phyloP scores from a whole-genome alignment of 1,140 invertebrate genomes.

The Drosophila navojoa region DNA sequence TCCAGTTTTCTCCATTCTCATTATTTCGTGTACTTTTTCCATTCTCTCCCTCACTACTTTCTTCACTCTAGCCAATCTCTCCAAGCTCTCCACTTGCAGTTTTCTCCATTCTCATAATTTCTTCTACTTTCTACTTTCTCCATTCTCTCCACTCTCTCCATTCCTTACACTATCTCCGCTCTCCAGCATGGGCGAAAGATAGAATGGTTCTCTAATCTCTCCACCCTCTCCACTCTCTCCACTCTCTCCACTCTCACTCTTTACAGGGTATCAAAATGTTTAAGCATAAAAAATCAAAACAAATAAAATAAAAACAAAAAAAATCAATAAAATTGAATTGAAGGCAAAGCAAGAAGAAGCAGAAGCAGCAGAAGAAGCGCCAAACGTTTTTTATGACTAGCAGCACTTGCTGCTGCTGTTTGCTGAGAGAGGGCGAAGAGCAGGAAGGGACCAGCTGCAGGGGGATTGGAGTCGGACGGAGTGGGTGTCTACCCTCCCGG shows the following conservation, averaged over 20 bases:
- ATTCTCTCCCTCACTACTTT: too few relatives aligned
- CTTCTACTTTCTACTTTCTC: too few relatives aligned
- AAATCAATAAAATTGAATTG: conserved; percentile 81
- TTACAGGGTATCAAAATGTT: conserved; percentile 33
- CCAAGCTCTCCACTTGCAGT: too few relatives aligned
- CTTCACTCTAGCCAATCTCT: background rate
- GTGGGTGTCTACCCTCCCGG: background rate
- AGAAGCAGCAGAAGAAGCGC: conserved; percentile 21
- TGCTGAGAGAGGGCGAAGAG: background rate
- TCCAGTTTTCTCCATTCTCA: too few relatives aligned
- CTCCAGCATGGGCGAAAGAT: too few relatives aligned
- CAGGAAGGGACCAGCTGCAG: background rate
- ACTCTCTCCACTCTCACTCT: background rate
- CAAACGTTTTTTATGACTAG: conserved; percentile 72
- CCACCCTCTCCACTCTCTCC: too few relatives aligned
- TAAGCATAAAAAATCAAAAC: conserved; percentile 5
- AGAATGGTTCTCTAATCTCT: too few relatives aligned
- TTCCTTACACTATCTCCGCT: too few relatives aligned
- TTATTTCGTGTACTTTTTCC: too few relatives aligned
- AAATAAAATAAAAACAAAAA: conserved; percentile 28
- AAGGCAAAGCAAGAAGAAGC: conserved; percentile 31
- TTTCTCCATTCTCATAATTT: too few relatives aligned
- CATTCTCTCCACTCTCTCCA: too few relatives aligned
- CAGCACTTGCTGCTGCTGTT: conserved; percentile 46
- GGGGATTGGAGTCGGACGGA: background rate